These are phyloP conservation scores for Agriopis marginaria DNA, from an alignment of 2,888 invertebrate species.

Conservation along the genomic window DNA sequence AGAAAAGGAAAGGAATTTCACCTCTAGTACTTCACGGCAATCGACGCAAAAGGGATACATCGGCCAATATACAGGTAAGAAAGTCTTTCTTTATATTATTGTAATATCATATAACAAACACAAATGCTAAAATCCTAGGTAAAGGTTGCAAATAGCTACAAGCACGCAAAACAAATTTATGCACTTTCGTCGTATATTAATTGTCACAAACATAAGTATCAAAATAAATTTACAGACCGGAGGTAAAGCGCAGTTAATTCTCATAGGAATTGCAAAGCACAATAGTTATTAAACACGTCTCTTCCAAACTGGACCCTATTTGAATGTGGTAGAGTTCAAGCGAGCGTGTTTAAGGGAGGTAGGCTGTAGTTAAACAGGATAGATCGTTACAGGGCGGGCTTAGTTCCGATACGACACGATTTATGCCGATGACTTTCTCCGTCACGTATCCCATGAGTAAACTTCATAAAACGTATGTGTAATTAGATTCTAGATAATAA, in stretches of 20 bases:
- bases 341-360: conserved; percentile 12
- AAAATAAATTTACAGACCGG: conserved; percentile 23
- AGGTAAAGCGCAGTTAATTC: conserved; percentile 44
- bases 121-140: not conserved
- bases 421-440: conserved; percentile 61
- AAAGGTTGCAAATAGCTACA: not conserved
- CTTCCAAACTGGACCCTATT: conserved; percentile 28
- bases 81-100: conserved; percentile 40
- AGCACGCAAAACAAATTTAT: not conserved
- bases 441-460: conserved; percentile 55
- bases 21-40: conserved; percentile 48
- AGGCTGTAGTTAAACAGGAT: conserved; percentile 42
- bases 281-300: conserved; percentile 13
- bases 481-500: conserved; percentile 36
- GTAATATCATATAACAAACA: not conserved
- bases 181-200: conserved; percentile 24
- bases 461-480: conserved; percentile 49
- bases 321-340: conserved; percentile 26
- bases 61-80: conserved; percentile 50
- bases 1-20: conserved; percentile 51
- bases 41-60: conserved; percentile 49
- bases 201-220: conserved; percentile 18
- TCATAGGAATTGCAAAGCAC: conserved; percentile 42
- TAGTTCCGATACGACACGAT: conserved; percentile 63
- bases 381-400: conserved; percentile 53